Base-by-base conservation (phyloP, 2,888 invertebrate genomes). In the Agrotis puta region DNA sequence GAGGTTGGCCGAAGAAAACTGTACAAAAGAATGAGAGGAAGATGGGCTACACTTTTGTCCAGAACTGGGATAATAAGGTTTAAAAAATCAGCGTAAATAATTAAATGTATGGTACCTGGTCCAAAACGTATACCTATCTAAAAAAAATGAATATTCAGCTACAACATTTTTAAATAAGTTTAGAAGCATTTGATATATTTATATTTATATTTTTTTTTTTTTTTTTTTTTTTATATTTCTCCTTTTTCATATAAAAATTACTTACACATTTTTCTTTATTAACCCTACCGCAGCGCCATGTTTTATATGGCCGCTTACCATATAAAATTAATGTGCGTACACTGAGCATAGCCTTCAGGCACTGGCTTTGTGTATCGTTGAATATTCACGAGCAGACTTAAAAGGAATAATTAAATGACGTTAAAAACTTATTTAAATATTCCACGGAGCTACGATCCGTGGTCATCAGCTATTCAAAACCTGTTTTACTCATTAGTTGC, bases 401-500 rank as follows among this genome's bases (percentile, higher is more conserved):
- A 91, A 88, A 90, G 88, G 93, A 92, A 93, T 93, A 94, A 94
- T 95, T 92, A 94, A 95, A 94, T 91, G 91, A 90, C 88, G 92
- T 90, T 94, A 93, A 93, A 93, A 94, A 94, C 91, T 92, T 94
- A 92, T 92, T 95, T 93, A 92, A 89, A 92, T 92, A 95, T 95
- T 95, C 95, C 79, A 85, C 78, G 74, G 84, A 85, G 89, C 89
- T 82, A 82, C 84, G 88, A 89, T 88, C 88, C 82, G 86, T 75
- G 82, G 88, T 87, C 91, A 94, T 95, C 91, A 92, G 90, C 84
- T 92, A 94, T 95, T 94, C 95, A 91, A 90, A 91, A 90, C 90
- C 85, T 89, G 94, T 93, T 91, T 88, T 84, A 88, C 85, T 89
- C 93, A 93, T 95, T 94, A 93, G 88, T 88, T 88, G 80, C 77